Evolutionary conservation across 2,113 vertebrate genomes (phyloP).

Genomic region (Lamprologus ornatipinnis): DNA sequence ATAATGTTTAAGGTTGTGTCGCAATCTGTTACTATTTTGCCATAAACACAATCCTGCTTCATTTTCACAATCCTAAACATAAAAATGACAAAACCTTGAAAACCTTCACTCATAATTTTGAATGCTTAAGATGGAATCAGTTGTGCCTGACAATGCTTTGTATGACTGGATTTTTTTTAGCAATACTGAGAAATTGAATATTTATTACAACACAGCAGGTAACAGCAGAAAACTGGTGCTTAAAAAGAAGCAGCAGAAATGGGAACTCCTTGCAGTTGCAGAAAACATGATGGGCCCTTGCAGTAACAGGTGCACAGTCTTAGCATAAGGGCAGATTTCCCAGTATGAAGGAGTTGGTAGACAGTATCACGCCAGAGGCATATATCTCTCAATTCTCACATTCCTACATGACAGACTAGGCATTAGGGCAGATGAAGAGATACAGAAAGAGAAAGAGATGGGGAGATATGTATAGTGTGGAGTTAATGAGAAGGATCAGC

Average conservation of each 20-base stretch:
- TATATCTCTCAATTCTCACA: constrained; percentile 30
- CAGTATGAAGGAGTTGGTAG: background rate
- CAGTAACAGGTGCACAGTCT: constrained; percentile 34
- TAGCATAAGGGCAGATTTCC: background rate
- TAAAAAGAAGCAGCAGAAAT: background rate
- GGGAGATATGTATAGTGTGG: background rate
- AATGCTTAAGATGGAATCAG: background rate
- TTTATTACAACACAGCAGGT: background rate
- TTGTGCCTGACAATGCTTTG: background rate
- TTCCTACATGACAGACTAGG: constrained; percentile 36
- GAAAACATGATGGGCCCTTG: background rate
- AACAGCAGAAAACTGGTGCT: background rate
- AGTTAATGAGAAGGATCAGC: background rate
- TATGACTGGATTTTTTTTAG: background rate
- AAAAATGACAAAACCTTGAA: background rate
- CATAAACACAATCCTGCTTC: background rate
- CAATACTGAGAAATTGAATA: background rate
- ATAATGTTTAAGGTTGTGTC: background rate
- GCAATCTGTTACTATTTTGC: background rate
- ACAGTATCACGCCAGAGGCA: background rate
- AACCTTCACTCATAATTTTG: background rate
- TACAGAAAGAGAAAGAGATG: constrained; percentile 7
- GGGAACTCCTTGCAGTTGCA: background rate
- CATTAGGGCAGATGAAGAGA: constrained; percentile 4
- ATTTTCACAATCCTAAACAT: background rate